Evolutionary conservation across 2,888 invertebrate species (phyloP), one percentile per base, ranked within the genome.

Genomic region (Itoplectis maculator): DNA sequence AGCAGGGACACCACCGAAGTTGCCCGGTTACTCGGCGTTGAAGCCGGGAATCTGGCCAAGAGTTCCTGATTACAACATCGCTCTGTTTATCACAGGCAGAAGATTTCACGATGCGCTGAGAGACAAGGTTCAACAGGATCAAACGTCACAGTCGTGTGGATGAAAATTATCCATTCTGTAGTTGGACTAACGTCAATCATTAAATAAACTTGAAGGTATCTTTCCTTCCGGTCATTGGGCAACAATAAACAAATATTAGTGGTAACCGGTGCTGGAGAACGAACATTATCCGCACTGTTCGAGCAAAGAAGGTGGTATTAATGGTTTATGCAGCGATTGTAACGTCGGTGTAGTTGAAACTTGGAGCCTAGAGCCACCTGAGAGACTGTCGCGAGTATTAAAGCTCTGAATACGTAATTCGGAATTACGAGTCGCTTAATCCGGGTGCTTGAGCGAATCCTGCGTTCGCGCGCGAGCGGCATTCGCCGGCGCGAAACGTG

Each of bases 371-470:
- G 59, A 79, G 59, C 75, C 47, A 79, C 23, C 51, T 35, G 49
- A 66, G 59, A 79, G 40, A 29, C 70, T 29, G 2, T 79, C 45
- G 49, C 63, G 54, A 73, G 47, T 61, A 51, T 79, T 66, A 75
- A 70, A 75, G 75, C 61, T 70, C 37, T 63, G 79, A 66, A 79
- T 72, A 61, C 72, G 68, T 82, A 75, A 79, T 72, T 35, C 20
- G 18, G 18, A 81, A 74, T 74, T 75, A 69, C 51, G 37, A 65
- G 51, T 72, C 37, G 61, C 66, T 61, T 79, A 82, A 82, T 79
- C 78, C 82, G 61, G 40, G 56, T 45, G 15, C 54, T 49, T 40
- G 13, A 75, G 68, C 65, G 51, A 51, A 56, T 40, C 54, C 65
- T 42, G 56, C 15, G 18, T 20, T 47, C 65, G 20, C 49, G 56